Conservation (phyloP, 2,113 vertebrate species). For the Romanogobio albipinnatus region DNA sequence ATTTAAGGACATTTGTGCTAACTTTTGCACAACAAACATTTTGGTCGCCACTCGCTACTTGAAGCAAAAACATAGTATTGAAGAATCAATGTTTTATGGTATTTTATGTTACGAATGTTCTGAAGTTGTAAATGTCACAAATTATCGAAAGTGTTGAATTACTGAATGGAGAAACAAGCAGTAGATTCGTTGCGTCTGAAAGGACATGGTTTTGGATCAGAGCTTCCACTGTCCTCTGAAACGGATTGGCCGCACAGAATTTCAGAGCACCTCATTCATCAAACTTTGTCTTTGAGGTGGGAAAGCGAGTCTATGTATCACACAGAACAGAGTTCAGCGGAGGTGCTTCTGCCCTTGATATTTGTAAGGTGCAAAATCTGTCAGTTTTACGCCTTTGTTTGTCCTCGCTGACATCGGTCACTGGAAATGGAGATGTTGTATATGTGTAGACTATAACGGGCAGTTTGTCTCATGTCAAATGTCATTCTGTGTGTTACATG, state of each 20-base stretch:
- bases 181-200: not conserved
- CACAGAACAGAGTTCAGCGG: not conserved
- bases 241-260: slow-evolving; percentile 1
- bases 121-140: slow-evolving; percentile 1
- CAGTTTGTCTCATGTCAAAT: not conserved
- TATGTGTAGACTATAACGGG: not conserved
- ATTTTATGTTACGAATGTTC: not conserved
- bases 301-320: slow-evolving; percentile 3
- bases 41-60: not conserved
- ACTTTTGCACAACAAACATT: not conserved
- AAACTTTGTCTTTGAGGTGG: slow-evolving; percentile 33
- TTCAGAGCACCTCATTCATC: slow-evolving; percentile 54
- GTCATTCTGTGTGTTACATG: not conserved
- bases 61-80: not conserved
- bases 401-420: slow-evolving; percentile 2
- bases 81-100: not conserved
- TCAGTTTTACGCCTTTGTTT: slow-evolving; percentile 23
- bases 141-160: slow-evolving; percentile 12
- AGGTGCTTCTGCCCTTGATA: slow-evolving; percentile 33
- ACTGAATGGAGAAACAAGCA: not conserved
- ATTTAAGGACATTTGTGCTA: not conserved
- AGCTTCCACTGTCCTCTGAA: slow-evolving; percentile 49
- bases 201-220: slow-evolving; percentile 56
- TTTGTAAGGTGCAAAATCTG: slow-evolving; percentile 13
- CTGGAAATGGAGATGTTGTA: not conserved